These are phyloP conservation scores for Chalcis sispes DNA, from an alignment of 2,888 invertebrate genomes.

Conservation along the genomic window DNA sequence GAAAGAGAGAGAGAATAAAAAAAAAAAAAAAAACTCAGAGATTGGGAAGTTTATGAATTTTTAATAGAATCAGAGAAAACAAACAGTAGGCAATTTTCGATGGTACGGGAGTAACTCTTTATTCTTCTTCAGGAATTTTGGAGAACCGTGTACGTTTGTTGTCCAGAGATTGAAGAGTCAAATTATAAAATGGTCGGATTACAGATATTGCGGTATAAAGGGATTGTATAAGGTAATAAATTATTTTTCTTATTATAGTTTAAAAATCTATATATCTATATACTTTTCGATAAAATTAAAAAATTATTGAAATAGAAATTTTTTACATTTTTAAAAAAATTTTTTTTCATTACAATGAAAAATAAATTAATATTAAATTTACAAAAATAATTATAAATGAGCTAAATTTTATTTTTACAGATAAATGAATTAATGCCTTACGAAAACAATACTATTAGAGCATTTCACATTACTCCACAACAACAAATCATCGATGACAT, in stretches of 20 bases:
- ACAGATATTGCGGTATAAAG: conserved; percentile 58
- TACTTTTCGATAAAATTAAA: neutral
- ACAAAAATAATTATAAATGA: neutral
- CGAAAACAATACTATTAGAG: conserved; percentile 37
- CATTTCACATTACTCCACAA: neutral
- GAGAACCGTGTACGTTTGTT: conserved; percentile 62
- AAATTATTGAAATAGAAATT: neutral
- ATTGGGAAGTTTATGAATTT: neutral
- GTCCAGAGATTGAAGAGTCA: conserved; percentile 65
- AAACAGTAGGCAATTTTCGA: neutral
- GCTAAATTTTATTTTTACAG: conserved; percentile 3
- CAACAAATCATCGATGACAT: conserved; percentile 29
- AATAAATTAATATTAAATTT: neutral
- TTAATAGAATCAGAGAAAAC: neutral
- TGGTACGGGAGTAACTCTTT: neutral
- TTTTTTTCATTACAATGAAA: neutral
- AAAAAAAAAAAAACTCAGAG: neutral
- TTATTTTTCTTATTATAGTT: neutral
- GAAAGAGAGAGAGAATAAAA: neutral
- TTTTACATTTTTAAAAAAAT: neutral
- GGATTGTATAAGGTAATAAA: conserved; percentile 40
- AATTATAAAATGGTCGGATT: conserved; percentile 64
- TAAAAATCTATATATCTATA: neutral
- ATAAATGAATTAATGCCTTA: neutral
- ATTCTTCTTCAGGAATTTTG: conserved; percentile 61